These are phyloP conservation scores for Julus scandinavius DNA, from an alignment of 2,888 invertebrate species.

Conservation along the genomic window DNA sequence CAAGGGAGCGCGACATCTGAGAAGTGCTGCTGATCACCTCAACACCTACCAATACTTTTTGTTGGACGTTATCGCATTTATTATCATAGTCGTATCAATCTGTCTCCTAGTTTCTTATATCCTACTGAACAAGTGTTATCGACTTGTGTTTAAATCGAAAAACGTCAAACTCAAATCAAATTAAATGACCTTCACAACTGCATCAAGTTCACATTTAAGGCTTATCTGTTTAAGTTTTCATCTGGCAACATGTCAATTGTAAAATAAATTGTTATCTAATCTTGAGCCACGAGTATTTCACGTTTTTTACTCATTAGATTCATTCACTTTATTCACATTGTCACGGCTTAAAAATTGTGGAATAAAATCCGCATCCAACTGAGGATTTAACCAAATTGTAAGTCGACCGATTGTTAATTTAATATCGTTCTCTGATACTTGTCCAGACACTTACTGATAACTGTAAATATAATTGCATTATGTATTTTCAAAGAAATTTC, in stretches of 20 bases:
- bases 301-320: no score
- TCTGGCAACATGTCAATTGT: no score
- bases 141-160: not conserved
- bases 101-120: not conserved
- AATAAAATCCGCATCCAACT: no score
- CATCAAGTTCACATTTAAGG: no score
- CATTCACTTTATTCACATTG: no score
- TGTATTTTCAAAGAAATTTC: not conserved
- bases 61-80: slow-evolving; percentile 52
- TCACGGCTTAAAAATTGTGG: no score
- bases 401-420: no score
- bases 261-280: no score
- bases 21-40: slow-evolving; percentile 24
- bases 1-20: slow-evolving; percentile 53
- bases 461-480: not conserved
- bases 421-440: no score
- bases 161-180: not conserved
- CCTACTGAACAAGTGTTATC: not conserved
- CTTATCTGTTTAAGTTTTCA: not conserved
- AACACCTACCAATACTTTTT: slow-evolving; percentile 53
- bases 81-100: not conserved
- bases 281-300: no score
- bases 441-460: not conserved
- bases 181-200: not conserved
- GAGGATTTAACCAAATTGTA: no score